These are phyloP conservation scores for Aporrectodea caliginosa DNA, from an alignment of 1,140 invertebrate genomes.

Conservation along the genomic window DNA sequence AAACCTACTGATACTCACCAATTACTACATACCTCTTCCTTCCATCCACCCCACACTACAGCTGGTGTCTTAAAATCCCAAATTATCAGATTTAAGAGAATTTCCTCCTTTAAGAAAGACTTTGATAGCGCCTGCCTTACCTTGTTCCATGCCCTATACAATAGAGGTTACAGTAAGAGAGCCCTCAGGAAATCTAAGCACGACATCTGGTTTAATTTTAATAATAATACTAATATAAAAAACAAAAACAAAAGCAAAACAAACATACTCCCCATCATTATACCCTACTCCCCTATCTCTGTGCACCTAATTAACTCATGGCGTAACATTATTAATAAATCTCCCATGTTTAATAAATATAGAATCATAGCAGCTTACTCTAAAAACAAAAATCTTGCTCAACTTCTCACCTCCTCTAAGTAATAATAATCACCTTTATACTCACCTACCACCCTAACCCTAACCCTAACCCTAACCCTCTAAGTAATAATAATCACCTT, in stretches of 20 bases:
- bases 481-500: not conserved
- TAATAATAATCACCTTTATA: not conserved
- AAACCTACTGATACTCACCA: slow-evolving; percentile 1
- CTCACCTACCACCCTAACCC: not conserved
- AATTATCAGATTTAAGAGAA: slow-evolving; percentile 11
- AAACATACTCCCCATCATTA: not conserved
- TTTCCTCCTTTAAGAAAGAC: not conserved
- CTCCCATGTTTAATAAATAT: not conserved
- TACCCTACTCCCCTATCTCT: not conserved
- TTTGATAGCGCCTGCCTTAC: not conserved
- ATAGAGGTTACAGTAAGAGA: not conserved
- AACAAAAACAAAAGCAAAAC: not conserved
- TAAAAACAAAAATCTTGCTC: not conserved
- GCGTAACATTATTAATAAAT: not conserved
- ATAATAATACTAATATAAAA: not conserved
- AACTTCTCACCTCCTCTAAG: not conserved
- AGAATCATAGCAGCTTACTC: not conserved
- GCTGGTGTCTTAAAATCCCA: slow-evolving; percentile 14
- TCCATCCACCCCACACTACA: slow-evolving; percentile 7
- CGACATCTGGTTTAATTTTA: not conserved
- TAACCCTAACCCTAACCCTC: not conserved
- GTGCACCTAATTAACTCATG: not conserved
- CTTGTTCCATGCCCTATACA: not conserved
- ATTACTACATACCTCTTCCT: not conserved
- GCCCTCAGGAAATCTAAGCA: not conserved